Conservation (phyloP, 2,888 invertebrate genomes). For the Macrophya alboannulata region DNA sequence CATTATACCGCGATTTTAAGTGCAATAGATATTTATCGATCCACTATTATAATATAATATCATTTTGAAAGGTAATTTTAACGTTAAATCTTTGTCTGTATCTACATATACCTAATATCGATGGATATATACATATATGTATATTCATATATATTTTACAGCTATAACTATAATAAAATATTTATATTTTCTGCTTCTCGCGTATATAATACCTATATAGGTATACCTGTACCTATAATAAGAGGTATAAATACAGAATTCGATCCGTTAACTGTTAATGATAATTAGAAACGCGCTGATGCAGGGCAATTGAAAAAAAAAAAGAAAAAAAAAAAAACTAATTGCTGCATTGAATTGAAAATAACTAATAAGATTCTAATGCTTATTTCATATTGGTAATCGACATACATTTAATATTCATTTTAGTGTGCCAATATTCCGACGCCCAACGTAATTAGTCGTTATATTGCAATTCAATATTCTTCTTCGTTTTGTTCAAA, state of each 20-base stretch:
- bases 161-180: neutral
- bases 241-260: no score
- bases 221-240: neutral
- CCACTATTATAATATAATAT: neutral
- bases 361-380: neutral
- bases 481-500: neutral
- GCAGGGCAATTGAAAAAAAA: neutral
- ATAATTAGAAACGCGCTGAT: neutral
- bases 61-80: neutral
- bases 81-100: neutral
- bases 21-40: conserved; percentile 7
- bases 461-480: neutral
- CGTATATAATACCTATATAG: neutral
- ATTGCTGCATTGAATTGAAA: neutral
- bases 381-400: neutral
- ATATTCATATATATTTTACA: neutral
- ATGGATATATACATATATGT: neutral
- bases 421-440: neutral
- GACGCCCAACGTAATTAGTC: neutral
- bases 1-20: neutral
- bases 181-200: neutral
- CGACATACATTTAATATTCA: neutral
- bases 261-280: neutral
- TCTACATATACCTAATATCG: neutral
- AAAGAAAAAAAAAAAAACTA: neutral